phyloP scores from a whole-genome alignment of 1,140 invertebrate genomes.

The Papilio dardanus region DNA sequence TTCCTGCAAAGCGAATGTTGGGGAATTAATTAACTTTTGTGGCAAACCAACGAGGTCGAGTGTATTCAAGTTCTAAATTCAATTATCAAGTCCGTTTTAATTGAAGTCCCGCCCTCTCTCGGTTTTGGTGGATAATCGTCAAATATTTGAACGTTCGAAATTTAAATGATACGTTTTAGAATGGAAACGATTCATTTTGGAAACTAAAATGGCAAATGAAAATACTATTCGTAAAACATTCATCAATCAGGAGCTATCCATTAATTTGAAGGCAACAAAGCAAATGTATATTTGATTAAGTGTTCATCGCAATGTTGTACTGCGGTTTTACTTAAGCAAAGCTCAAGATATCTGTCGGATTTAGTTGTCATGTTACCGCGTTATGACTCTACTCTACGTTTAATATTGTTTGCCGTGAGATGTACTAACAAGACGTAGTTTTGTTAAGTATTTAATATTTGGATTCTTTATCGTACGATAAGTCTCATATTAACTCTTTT shows the following conservation, averaged over 20 bases:
- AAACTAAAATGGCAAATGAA: neutral
- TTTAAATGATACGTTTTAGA: neutral
- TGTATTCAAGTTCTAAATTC: constrained; percentile 66
- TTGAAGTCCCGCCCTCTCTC: constrained; percentile 38
- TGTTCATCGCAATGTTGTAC: neutral
- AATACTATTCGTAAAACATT: neutral
- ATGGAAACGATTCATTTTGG: neutral
- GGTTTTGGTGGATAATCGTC: constrained; percentile 10
- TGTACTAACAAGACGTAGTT: neutral
- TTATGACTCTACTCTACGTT: neutral
- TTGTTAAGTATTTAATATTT: neutral
- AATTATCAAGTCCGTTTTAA: constrained; percentile 57
- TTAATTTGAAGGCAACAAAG: neutral
- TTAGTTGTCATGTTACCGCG: constrained; percentile 6
- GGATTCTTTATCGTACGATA: neutral
- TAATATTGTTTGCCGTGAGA: neutral
- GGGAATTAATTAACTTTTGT: constrained; percentile 71
- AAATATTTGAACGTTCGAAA: constrained; percentile 28
- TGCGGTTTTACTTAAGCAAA: constrained; percentile 11
- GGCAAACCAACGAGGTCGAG: constrained; percentile 59
- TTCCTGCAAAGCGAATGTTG: constrained; percentile 46
- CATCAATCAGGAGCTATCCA: neutral
- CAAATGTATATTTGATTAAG: neutral
- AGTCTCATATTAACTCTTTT: neutral
- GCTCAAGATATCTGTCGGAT: constrained; percentile 13